These are phyloP conservation scores for Charadrius vociferus DNA, from an alignment of 2,113 vertebrate species.

Conservation along the genomic window DNA sequence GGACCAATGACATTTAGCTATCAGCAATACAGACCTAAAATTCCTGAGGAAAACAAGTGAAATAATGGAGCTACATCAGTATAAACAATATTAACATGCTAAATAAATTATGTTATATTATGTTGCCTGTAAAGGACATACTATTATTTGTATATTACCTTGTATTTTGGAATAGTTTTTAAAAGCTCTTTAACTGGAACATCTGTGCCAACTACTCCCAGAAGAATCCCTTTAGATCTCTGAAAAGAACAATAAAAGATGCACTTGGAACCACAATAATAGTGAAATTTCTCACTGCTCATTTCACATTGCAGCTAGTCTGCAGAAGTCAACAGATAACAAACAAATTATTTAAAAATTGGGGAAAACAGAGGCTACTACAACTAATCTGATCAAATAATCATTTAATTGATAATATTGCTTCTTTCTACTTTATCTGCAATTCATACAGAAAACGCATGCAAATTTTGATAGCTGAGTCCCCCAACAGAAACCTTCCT, in stretches of 20 bases:
- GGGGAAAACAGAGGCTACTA: background rate
- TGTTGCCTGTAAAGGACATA: background rate
- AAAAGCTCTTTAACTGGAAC: slow-evolving; percentile 96
- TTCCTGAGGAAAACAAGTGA: background rate
- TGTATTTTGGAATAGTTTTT: slow-evolving; percentile 97
- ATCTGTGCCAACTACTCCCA: slow-evolving; percentile 97
- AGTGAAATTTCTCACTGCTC: background rate
- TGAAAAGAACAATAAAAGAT: slow-evolving; percentile 65
- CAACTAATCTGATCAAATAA: background rate
- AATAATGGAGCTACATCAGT: background rate
- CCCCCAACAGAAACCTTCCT: background rate
- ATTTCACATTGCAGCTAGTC: slow-evolving; percentile 8
- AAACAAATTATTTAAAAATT: background rate
- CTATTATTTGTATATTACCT: slow-evolving; percentile 79
- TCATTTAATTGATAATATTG: background rate
- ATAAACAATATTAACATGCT: background rate
- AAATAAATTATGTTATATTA: background rate
- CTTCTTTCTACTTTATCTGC: background rate
- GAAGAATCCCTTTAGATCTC: slow-evolving; percentile 93
- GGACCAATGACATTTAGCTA: background rate
- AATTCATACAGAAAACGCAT: background rate
- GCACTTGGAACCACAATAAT: background rate
- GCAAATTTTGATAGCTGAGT: background rate
- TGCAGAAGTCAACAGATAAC: background rate
- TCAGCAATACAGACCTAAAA: background rate